Conservation (phyloP, 2,888 invertebrate species). For the Clepsis dumicolana region DNA sequence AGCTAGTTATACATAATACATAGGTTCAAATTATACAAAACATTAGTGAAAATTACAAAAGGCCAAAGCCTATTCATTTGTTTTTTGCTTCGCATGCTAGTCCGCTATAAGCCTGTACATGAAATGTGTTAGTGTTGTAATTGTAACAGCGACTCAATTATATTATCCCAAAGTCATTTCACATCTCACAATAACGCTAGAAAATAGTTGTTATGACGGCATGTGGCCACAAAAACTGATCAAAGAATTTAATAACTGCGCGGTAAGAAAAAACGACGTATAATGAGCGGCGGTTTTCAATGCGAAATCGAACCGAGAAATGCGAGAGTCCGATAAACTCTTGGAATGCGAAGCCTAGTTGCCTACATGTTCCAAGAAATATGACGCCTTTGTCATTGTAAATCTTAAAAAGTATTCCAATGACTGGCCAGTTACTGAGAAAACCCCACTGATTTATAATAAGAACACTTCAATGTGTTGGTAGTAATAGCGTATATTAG, state of each 20-base stretch:
- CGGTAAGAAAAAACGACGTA: conserved; percentile 16
- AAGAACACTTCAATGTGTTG: not conserved
- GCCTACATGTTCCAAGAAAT: conserved; percentile 39
- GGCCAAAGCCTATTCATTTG: not conserved
- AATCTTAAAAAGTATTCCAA: conserved; percentile 22
- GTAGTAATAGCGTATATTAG: not conserved
- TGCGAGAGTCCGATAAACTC: conserved; percentile 37
- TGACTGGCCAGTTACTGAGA: conserved; percentile 4
- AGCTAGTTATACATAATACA: too few relatives aligned
- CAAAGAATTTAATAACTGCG: conserved; percentile 25
- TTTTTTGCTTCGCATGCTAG: not conserved
- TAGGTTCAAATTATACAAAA: too few relatives aligned
- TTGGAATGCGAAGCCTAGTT: conserved; percentile 34
- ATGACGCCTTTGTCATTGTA: conserved; percentile 25
- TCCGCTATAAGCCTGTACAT: not conserved
- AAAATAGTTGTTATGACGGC: conserved; percentile 19
- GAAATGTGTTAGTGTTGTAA: not conserved
- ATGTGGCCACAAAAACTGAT: conserved; percentile 28
- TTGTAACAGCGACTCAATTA: not conserved
- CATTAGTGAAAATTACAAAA: too few relatives aligned
- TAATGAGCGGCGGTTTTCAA: conserved; percentile 12
- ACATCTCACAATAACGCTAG: conserved; percentile 7
- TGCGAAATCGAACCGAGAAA: conserved; percentile 33
- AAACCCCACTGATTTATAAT: not conserved
- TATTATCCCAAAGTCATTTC: conserved; percentile 24